These are phyloP conservation scores for Diabrotica virgifera DNA, from an alignment of 1,140 invertebrate species.

Conservation along the genomic window DNA sequence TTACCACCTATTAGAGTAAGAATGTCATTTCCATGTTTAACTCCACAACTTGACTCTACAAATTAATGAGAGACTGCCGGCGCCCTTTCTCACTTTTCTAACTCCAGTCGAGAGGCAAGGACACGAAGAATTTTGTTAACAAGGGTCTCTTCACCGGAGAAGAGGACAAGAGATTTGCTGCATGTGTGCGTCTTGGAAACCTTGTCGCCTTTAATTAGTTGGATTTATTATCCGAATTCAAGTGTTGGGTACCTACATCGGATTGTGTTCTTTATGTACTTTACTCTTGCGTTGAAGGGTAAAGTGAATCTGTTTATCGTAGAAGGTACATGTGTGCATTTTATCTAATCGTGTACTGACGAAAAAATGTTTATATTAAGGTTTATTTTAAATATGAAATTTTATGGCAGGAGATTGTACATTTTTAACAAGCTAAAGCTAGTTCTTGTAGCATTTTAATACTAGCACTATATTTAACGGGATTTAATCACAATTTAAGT, in stretches of 20 bases:
- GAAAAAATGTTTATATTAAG: too few relatives aligned
- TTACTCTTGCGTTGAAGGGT: background rate
- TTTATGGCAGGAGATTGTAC: too few relatives aligned
- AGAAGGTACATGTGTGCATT: too few relatives aligned
- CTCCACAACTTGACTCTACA: background rate
- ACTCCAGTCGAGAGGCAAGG: background rate
- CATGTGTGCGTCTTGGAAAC: background rate
- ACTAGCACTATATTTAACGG: too few relatives aligned
- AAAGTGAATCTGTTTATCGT: background rate
- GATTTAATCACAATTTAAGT: too few relatives aligned
- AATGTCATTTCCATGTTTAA: background rate
- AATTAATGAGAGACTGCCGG: background rate
- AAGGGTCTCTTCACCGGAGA: background rate
- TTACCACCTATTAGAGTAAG: background rate
- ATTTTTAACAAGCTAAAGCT: too few relatives aligned
- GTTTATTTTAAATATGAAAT: too few relatives aligned
- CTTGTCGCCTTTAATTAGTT: conserved; percentile 17
- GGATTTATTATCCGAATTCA: conserved; percentile 13
- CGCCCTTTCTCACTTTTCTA: background rate
- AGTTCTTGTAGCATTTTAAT: too few relatives aligned
- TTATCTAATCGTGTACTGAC: too few relatives aligned
- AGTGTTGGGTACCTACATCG: background rate
- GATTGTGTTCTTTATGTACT: background rate
- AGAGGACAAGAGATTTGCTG: background rate
- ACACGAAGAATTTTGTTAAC: conserved; percentile 1